phyloP scores from a whole-genome alignment of 2,113 vertebrate genomes.

The Corynorhinus townsendii region DNA sequence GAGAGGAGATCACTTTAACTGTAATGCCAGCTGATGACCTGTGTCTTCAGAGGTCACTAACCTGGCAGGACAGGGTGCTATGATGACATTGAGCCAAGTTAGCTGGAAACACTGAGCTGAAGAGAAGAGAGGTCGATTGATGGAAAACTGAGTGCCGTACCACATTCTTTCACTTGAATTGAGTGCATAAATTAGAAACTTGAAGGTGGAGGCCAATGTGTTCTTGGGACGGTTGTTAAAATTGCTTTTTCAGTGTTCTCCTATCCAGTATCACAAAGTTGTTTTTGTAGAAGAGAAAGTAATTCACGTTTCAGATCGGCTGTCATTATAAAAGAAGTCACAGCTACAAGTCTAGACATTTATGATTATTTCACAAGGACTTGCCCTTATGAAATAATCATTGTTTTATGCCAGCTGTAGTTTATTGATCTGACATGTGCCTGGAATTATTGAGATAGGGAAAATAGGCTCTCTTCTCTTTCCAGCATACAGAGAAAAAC shows the following conservation, averaged over 20 bases:
- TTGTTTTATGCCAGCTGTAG: slow-evolving; percentile 39
- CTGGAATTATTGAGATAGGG: slow-evolving; percentile 65
- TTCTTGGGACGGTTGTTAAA: slow-evolving; percentile 30
- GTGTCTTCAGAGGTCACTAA: background rate
- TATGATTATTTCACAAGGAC: slow-evolving; percentile 65
- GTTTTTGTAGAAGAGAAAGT: slow-evolving; percentile 42
- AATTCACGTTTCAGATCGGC: background rate
- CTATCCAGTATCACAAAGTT: slow-evolving; percentile 34
- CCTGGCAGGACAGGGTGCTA: fast-evolving
- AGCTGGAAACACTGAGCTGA: background rate
- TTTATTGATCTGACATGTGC: slow-evolving; percentile 19
- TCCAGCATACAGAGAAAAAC: slow-evolving; percentile 17
- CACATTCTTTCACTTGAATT: slow-evolving; percentile 12
- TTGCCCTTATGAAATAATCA: slow-evolving; percentile 61
- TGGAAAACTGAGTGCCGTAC: background rate
- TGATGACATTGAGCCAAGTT: background rate
- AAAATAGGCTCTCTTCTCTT: slow-evolving; percentile 38
- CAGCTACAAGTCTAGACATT: slow-evolving; percentile 56
- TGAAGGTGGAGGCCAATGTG: background rate
- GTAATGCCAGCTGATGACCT: background rate
- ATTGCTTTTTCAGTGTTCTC: slow-evolving; percentile 13
- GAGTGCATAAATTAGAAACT: slow-evolving; percentile 9
- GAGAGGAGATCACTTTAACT: background rate
- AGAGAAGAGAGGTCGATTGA: fast-evolving
- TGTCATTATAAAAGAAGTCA: slow-evolving; percentile 49